Evolutionary conservation across 2,797 vertebrate genomes (phyloP), one percentile per base, ranked within the genome.

Genomic region (Cyclura pinguis): DNA sequence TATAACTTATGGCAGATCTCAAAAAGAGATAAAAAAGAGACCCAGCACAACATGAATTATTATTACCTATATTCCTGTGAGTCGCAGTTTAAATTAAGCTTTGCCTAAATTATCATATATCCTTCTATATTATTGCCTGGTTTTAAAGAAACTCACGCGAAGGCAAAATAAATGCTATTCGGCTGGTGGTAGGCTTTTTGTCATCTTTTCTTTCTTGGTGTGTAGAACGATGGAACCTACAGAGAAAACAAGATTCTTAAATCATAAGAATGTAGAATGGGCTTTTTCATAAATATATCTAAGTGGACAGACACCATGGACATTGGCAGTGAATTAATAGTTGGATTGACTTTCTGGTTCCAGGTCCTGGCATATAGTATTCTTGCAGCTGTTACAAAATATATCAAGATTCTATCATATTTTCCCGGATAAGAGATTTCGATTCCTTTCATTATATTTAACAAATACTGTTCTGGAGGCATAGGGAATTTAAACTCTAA

Each of bases 151-250:
- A 94, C 97, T 97, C 91, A 97, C 97, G 89, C 89, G 97, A 91
- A 92, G 97, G 96, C 92, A 97, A 95, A 0, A 77, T 95, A 92
- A 97, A 97, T 35, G 95, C 92, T 84, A 95, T 97, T 96, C 94
- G 97, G 91, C 96, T 97, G 7, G 94, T 96, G 67, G 95, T 94
- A 35, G 96, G 93, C 89, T 97, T 97, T 91, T 92, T 95, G 86
- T 97, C 96, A 69, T 96, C 96, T 93, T 96, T 96, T 81, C 88
- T 96, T 88, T 77, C 90, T 84, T 94, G 90, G 80, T 96, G 92
- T 72, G 84, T 62, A 84, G 95, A 95, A 91, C 95, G 96, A 59
- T 92, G 84, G 92, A 97, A 97, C 95, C 97, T 98, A 91, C 59
- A 93, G 29, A 93, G 88, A 27, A 7, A 82, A 92, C 90, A 85